Conservation (phyloP, 2,888 invertebrate genomes). For the Thera britannica region DNA sequence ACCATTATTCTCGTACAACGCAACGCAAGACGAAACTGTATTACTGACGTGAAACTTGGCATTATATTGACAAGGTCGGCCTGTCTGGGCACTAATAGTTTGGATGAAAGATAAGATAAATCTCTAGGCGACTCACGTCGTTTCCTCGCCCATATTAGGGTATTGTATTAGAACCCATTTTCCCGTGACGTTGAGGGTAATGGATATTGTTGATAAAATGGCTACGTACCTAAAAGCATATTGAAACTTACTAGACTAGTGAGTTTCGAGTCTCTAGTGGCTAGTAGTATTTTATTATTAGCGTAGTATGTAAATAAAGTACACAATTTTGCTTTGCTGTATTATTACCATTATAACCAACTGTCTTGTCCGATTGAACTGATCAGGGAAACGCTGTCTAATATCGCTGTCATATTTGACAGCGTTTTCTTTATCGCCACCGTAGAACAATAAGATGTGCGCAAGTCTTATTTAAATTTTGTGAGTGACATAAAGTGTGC, state of each 20-base stretch:
- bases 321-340: too few relatives aligned
- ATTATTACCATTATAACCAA: too few relatives aligned
- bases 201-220: slow-evolving; percentile 40
- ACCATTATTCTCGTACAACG: too few relatives aligned
- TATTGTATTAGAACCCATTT: slow-evolving; percentile 34
- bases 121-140: slow-evolving; percentile 50
- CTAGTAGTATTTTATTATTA: slow-evolving; percentile 22
- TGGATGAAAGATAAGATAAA: slow-evolving; percentile 55
- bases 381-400: too few relatives aligned
- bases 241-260: slow-evolving; percentile 13
- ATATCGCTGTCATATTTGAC: too few relatives aligned
- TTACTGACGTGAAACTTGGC: slow-evolving; percentile 43
- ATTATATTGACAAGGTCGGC: slow-evolving; percentile 48
- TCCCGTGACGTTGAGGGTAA: slow-evolving; percentile 35
- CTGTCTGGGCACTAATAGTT: slow-evolving; percentile 50
- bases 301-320: neutral
- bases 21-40: neutral
- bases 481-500: too few relatives aligned
- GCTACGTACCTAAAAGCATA: slow-evolving; percentile 17
- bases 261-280: neutral
- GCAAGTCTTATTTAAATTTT: too few relatives aligned
- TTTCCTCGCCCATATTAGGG: slow-evolving; percentile 30
- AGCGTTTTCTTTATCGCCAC: too few relatives aligned
- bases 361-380: too few relatives aligned
- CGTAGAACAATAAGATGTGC: too few relatives aligned